Base-by-base conservation (phyloP, 2,113 vertebrate species). In the Microtus ochrogaster region DNA sequence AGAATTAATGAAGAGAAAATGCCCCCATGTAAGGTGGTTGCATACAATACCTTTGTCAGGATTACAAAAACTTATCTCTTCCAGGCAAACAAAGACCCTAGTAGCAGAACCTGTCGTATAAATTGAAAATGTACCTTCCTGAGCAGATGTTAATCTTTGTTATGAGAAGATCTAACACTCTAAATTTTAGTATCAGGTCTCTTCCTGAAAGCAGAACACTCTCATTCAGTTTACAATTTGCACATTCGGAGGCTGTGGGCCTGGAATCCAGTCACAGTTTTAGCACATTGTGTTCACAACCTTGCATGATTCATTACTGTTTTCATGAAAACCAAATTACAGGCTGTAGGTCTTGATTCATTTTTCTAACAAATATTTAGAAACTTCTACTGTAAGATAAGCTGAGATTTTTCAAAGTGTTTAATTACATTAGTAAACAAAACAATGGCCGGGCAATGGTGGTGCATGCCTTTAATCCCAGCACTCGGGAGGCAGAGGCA, bases 311-410 rank as follows among this genome's bases (percentile, higher is more conserved):
- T 82, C n/a, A 79, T 93, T 78, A 79, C 21, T 93, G 19, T 61
- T 66, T 85, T 88, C 77, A 85, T 58, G 63, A 79, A 58, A 88
- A 79, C 74, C 63, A 87, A 79, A 79, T 79, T 88, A 88, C 47
- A 79, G 39, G 36, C 30, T 88, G 13, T 87, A 87, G 83, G 28
- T 78, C 65, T 39, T 76, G 22, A 52, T 65, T 86, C 41, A 74
- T 77, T 92, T 79, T 86, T 74, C 72, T 41, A 92, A 86, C 44
- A 86, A 55, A 86, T 86, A 86, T 84, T 92, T 86, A 66, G 91
- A 86, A 68, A 63, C 63, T 74, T 66, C 33, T 49, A 36, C 87
- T 77, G n/a, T 55, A 87, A 66, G 70, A 41, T 65, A 77, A 61
- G 33, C 24, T 65, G 36, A 36, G 9, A 52, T 36, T 77, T n/a